Conservation (phyloP, 2,888 invertebrate genomes). For the Spialia ferax region DNA sequence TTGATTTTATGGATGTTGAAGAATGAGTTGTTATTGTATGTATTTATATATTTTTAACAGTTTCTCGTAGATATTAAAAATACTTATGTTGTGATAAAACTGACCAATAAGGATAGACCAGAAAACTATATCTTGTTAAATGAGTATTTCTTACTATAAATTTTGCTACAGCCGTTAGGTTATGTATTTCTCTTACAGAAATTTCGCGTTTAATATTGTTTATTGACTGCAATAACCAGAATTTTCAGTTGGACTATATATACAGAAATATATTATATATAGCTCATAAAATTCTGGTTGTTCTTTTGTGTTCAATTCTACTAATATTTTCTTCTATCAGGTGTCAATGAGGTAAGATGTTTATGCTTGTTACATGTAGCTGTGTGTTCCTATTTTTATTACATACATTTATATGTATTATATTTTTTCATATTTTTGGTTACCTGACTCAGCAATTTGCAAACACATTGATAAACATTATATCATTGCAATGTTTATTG, state of each 20-base stretch:
- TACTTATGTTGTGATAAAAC: background rate
- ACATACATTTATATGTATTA: conserved; percentile 28
- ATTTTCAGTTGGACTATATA: no score
- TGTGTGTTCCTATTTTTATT: conserved; percentile 54
- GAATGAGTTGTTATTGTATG: conserved; percentile 49
- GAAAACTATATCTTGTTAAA: conserved; percentile 2
- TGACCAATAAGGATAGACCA: background rate
- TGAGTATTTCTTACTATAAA: background rate
- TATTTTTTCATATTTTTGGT: conserved; percentile 26
- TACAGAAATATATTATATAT: no score
- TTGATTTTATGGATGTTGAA: conserved; percentile 45
- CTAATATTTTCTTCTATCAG: conserved; percentile 74
- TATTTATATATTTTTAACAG: conserved; percentile 53
- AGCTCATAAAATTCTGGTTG: conserved; percentile 52
- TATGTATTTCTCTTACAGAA: background rate
- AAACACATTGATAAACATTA: background rate
- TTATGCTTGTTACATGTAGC: conserved; percentile 68
- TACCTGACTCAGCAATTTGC: conserved; percentile 6
- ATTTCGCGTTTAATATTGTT: conserved; percentile 3
- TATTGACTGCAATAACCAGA: conserved; percentile 22
- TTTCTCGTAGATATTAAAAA: conserved; percentile 42
- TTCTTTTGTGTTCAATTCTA: conserved; percentile 43
- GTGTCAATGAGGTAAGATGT: conserved; percentile 78
- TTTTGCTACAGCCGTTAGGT: background rate
- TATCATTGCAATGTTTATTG: background rate